Base-by-base conservation (phyloP, 2,888 invertebrate genomes). In the Volucella bombylans region DNA sequence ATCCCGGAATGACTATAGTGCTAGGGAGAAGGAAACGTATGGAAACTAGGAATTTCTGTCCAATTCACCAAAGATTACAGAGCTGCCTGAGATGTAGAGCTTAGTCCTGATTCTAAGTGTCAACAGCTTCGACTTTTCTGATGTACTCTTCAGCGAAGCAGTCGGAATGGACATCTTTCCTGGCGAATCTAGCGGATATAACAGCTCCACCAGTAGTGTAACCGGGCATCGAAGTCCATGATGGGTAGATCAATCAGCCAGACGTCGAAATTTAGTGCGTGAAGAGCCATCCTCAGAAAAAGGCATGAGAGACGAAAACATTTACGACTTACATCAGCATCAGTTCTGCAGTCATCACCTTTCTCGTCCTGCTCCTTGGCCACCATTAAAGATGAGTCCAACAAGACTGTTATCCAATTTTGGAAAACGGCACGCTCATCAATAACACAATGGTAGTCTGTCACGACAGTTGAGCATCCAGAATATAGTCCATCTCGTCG, bases 61-160 rank as follows among this genome's bases (percentile, higher is more conserved):
- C 96, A 98, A 92, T 97, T 97, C 88, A 97, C 97, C 68, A 95
- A 97, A 90, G 96, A 96, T 87, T 96, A 96, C 38, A 97, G 98
- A 55, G 95, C 97, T 76, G 98, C 98, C 0, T 93, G 96, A 61
- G 96, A 97, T 88, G 96, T 97, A 1, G 98, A 98, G 0, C 92
- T 98, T 14, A 94, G 96, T 88, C 96, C 97, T 0, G 98, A 96
- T 98, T 86, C 91, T 98, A 68, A 95, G 95, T 88, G 98, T 98
- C 91, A 98, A 98, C 90, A 97, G 96, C 82, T 93, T 95, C 74
- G 95, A 95, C 89, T 95, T 95, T 89, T 93, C 94, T 76, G 96
- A 96, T 91, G 95, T 96, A 87, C 93, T 95, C 43, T 97, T 97
- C 90, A 95, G 95, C 89, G 96, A 97, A 93, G 97, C 96, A 69